Evolutionary conservation across 2,113 vertebrate genomes (phyloP), one percentile per base, ranked within the genome.

Genomic region (Etheostoma cragini): DNA sequence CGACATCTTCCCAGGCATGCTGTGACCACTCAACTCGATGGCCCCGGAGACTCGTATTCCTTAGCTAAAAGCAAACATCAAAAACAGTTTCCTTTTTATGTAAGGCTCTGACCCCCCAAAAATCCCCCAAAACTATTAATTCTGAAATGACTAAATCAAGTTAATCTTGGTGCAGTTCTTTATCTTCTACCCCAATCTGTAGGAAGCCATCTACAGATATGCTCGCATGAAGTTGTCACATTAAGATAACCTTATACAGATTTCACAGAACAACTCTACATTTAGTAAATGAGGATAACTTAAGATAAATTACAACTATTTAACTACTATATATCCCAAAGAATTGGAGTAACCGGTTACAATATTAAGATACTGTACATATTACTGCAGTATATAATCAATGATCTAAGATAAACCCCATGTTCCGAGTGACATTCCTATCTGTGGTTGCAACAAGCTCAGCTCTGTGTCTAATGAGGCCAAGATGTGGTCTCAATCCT

Each of bases 1-100:
- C 16, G 87, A 82, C 7, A 30, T 49, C 16, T 82, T 85, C 80
- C 79, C 83, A 83, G 68, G n/a, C 47, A 66, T 11, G 17, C 46
- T 22, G 52, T 38, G 8, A 4, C 0, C 2, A n/a, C 8, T 54
- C 14, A 72, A 50, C 33, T 8, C 11, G 11, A 50, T 24, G 57
- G 33, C 69, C 15, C 26, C 13, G 11, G 38, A 61, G 57, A 70
- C 14, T 68, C 17, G 24, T n/a, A 42, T 24, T 16, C 8, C 19
- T 69, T 47, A 14, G 16, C 62, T 73, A 45, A 76, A 78, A 62
- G 5, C 46, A 78, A n/a, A 64, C 38, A 66, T 8, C 19, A 79
- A 73, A 26, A 78, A 61, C 2, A 54, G 45, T 11, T 78, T 50
- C 57, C 30, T 76, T 54, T 84, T 21, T 56, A 64, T 49, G 38